These are phyloP conservation scores for Erannis defoliaria DNA, from an alignment of 2,888 invertebrate species.

Conservation along the genomic window DNA sequence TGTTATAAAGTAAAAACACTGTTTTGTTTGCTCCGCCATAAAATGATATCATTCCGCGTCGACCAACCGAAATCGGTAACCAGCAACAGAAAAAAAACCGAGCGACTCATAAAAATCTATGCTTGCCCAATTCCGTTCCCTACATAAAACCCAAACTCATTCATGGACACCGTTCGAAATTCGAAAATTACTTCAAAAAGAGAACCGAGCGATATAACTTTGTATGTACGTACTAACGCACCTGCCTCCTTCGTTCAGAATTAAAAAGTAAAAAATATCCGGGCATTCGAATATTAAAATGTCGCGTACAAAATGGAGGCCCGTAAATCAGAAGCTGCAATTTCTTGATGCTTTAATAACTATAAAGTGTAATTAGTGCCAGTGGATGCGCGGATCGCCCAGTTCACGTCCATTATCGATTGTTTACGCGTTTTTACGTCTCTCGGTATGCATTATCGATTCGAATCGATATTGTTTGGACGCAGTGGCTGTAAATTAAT, in stretches of 20 bases:
- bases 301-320: constrained; percentile 76
- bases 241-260: constrained; percentile 74
- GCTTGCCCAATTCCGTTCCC: constrained; percentile 64
- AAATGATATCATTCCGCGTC: constrained; percentile 35
- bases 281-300: constrained; percentile 79
- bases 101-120: constrained; percentile 58
- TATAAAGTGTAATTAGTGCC: constrained; percentile 82
- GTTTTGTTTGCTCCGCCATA: constrained; percentile 20
- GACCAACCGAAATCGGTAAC: constrained; percentile 35
- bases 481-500: constrained; percentile 55
- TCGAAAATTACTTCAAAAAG: constrained; percentile 66
- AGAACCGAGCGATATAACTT: constrained; percentile 57
- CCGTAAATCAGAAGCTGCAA: constrained; percentile 80
- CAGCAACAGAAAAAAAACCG: constrained; percentile 39
- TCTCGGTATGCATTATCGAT: constrained; percentile 53
- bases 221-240: constrained; percentile 58
- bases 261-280: constrained; percentile 68
- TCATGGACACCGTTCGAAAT: constrained; percentile 64
- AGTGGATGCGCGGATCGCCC: constrained; percentile 69
- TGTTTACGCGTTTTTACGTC: constrained; percentile 69
- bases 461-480: constrained; percentile 54
- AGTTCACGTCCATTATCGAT: constrained; percentile 65
- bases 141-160: constrained; percentile 61
- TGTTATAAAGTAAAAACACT: constrained; percentile 26
- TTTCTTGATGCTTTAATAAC: constrained; percentile 79